Evolutionary conservation across 2,888 invertebrate species (phyloP), one percentile per base, ranked within the genome.

Genomic region (Tillus elongatus): DNA sequence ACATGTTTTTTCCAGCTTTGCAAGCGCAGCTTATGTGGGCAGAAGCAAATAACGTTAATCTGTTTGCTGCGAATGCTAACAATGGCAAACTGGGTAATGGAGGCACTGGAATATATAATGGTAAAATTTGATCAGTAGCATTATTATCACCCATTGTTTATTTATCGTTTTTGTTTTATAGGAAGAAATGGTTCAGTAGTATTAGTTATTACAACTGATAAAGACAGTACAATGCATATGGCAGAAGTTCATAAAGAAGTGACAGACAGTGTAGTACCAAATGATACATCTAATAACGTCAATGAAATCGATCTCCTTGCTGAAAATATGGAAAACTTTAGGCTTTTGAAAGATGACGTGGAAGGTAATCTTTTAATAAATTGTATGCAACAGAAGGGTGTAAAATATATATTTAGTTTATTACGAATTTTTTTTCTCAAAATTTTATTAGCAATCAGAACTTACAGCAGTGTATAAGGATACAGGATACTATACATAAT

Each of bases 91-190:
- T 65, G 1, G 81, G 80, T 2, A 75, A 72, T 46, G 73, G 79
- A 16, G 89, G 88, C 2, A 78, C 79, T 6, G 88, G 87, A n/a
- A 79, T 88, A 36, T 87, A 73, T 56, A 70, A 74, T 39, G 61
- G 61, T 58, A 45, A 34, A 9, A 24, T 27, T 13, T 13, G 6
- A 1, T 19, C 4, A 4, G 13, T 27, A 24, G 9, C 15, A 16
- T 27, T 10, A 4, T 29, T 9, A 9, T 36, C 3, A 19, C 26
- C 12, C 29, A 11, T n/a, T 2, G n/a, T 35, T 16, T 16, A 16
- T 13, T 10, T 8, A 6, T 12, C 10, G 9, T 31, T 26, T 2
- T 14, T 16, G 8, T 9, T n/a, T 45, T 57, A 72, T 72, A 54
- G 59, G 58, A 35, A 40, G 34, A 29, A 15, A 43, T n/a, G 52